Conservation (phyloP, 1,140 invertebrate species). For the Belonocnema kinseyi region DNA sequence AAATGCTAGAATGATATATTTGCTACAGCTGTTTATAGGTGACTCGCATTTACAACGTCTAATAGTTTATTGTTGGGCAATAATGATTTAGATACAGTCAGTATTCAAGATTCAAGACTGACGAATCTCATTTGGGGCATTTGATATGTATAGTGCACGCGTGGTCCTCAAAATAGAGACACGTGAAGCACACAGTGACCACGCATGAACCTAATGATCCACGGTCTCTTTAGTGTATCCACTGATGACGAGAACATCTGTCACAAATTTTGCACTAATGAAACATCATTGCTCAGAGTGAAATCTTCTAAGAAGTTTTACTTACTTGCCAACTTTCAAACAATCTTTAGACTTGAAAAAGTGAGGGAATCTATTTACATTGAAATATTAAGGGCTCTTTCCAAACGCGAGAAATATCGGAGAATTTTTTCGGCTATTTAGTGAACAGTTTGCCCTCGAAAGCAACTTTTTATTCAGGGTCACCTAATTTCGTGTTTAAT, state of each 20-base stretch:
- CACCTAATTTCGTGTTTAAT: no score
- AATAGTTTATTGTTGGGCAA: neutral
- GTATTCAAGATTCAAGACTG: neutral
- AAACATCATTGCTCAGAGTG: neutral
- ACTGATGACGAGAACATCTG: neutral
- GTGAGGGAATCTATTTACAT: no score
- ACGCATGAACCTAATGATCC: slow-evolving; percentile 57
- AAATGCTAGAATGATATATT: no score
- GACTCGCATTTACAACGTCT: no score
- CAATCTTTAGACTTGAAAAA: no score
- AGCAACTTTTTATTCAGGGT: no score
- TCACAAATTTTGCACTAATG: slow-evolving; percentile 7
- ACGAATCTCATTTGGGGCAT: slow-evolving; percentile 7
- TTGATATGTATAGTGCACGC: slow-evolving; percentile 21
- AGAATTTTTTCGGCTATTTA: no score
- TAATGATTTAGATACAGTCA: neutral
- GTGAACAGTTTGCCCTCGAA: no score
- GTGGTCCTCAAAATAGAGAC: slow-evolving; percentile 54
- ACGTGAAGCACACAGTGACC: slow-evolving; percentile 54
- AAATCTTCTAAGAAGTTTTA: neutral
- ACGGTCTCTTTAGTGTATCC: slow-evolving; percentile 12
- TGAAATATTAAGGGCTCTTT: no score
- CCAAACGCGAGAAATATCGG: no score
- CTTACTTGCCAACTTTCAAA: neutral
- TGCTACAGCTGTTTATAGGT: no score